phyloP scores from a whole-genome alignment of 1,140 invertebrate genomes.

The Brachionus koreanus region DNA sequence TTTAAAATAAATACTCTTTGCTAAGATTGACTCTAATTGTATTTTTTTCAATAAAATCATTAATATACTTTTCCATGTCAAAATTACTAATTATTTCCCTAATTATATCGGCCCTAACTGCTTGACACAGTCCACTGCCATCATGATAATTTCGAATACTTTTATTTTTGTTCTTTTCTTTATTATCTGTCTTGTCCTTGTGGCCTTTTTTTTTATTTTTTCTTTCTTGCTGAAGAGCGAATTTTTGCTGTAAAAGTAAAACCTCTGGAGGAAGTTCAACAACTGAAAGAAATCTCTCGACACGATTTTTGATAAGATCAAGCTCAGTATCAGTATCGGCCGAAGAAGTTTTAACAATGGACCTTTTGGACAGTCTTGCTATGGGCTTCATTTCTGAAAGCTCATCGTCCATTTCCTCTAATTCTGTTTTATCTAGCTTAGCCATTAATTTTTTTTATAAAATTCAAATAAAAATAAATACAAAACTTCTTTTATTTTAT shows the following conservation, averaged over 20 bases:
- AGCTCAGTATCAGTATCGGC: neutral
- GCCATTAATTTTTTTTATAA: neutral
- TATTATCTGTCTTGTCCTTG: neutral
- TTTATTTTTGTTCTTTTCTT: neutral
- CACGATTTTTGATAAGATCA: neutral
- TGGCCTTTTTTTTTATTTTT: neutral
- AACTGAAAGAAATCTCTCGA: conserved; percentile 28
- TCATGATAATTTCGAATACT: neutral
- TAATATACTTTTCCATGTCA: conserved; percentile 13
- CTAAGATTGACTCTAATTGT: neutral
- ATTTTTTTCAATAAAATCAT: neutral
- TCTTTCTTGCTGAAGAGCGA: neutral
- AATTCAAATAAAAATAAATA: neutral
- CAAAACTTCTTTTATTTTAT: neutral
- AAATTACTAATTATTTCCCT: conserved; percentile 34
- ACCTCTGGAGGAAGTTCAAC: conserved; percentile 23
- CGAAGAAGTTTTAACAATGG: neutral
- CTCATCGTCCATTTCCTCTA: conserved; percentile 4
- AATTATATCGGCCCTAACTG: neutral
- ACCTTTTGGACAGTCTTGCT: neutral
- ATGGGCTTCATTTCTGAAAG: conserved; percentile 8
- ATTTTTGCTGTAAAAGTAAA: neutral
- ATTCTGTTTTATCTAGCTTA: neutral
- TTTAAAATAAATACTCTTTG: conserved; percentile 18
- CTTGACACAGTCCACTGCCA: neutral